Evolutionary conservation across 2,113 vertebrate genomes (phyloP).

Genomic region (Calyptommatus sinebrachiatus): DNA sequence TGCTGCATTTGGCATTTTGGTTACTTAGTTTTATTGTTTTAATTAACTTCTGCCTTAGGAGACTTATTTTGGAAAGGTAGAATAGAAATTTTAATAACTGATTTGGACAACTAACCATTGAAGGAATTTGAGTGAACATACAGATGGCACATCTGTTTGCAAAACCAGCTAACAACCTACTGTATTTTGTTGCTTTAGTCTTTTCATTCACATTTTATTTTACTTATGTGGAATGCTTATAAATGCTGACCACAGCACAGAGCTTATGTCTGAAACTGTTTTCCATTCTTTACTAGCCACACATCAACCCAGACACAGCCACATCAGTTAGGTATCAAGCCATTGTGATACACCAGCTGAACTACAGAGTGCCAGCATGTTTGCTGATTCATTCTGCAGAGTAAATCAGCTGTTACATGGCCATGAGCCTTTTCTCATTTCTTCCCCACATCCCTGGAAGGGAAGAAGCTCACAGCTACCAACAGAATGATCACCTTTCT

Average conservation of each 20-base stretch:
- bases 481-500: too few species aligned
- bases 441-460: too few species aligned
- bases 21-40: background rate
- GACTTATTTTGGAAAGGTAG: background rate
- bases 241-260: background rate
- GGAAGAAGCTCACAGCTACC: too few species aligned
- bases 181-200: background rate
- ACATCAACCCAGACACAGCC: too few species aligned
- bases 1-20: background rate
- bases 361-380: too few species aligned
- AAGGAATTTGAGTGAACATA: slow-evolving; percentile 7
- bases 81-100: background rate
- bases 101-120: background rate
- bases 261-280: background rate
- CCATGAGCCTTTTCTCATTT: too few species aligned
- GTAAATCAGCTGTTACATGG: too few species aligned
- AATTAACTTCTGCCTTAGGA: background rate
- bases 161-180: background rate
- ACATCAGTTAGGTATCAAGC: too few species aligned
- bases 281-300: too few species aligned
- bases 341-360: too few species aligned
- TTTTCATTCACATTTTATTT: background rate
- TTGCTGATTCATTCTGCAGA: too few species aligned
- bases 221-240: background rate
- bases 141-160: background rate